Percentiles rank a stretch among this genome's conserved stretches.
Conservation (phyloP, 2,888 invertebrate species). For the Phania funesta region DNA sequence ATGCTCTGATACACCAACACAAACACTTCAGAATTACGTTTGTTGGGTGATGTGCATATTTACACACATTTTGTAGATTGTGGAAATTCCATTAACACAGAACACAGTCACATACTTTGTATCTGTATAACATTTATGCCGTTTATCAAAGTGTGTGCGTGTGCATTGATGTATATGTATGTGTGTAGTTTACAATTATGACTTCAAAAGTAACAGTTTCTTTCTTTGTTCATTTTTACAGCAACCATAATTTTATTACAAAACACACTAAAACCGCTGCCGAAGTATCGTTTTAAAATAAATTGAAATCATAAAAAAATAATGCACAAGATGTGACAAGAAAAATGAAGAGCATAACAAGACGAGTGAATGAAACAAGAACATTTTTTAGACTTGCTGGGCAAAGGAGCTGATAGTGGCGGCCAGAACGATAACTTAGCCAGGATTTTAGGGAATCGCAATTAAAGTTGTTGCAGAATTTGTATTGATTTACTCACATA, state of each 20-base stretch:
- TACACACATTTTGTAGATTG: conserved; percentile 27
- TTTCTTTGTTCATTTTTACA: conserved; percentile 11
- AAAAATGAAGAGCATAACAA: not conserved
- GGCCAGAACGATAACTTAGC: not conserved
- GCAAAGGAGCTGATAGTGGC: not conserved
- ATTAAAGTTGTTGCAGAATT: no score
- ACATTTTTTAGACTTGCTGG: not conserved
- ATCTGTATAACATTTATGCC: conserved; percentile 7
- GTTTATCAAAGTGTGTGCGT: not conserved
- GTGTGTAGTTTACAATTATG: not conserved
- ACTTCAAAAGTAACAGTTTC: not conserved
- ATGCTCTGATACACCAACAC: not conserved
- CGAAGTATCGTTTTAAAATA: conserved; percentile 38
- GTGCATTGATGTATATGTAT: not conserved
- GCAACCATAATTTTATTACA: conserved; percentile 44
- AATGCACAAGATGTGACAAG: not conserved
- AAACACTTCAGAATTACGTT: not conserved
- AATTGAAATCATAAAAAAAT: conserved; percentile 26
- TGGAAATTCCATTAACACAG: conserved; percentile 45
- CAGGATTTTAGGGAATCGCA: no score
- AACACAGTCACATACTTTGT: conserved; percentile 23
- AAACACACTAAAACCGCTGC: conserved; percentile 8
- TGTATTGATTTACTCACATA: no score
- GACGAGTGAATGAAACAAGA: not conserved
- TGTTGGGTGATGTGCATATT: not conserved